Evolutionary conservation across 2,888 invertebrate species (phyloP).

Genomic region (Xestia sexstrigata): DNA sequence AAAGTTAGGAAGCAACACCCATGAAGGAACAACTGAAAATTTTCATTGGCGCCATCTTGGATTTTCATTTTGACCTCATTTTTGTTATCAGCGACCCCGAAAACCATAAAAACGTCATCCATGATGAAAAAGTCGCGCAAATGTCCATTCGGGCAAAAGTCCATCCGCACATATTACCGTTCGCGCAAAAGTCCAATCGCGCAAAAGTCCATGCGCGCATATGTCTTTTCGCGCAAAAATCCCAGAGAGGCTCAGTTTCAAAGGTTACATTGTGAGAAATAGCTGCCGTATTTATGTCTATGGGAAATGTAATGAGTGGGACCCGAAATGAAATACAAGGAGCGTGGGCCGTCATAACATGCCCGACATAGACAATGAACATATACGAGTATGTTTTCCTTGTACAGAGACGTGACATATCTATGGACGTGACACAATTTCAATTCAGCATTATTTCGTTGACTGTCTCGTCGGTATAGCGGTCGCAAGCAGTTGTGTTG

Average conservation of each 20-base stretch:
- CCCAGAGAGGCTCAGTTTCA: slow-evolving; percentile 2
- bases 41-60: no score
- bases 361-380: slow-evolving; percentile 39
- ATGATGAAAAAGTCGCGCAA: no score
- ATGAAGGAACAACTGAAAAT: no score
- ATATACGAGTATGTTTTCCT: slow-evolving; percentile 25
- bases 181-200: no score
- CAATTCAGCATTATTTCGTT: slow-evolving; percentile 8
- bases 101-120: no score
- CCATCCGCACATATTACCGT: no score
- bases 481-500: background rate
- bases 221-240: no score
- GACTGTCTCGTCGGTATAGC: background rate
- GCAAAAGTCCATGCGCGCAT: no score
- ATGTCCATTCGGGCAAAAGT: no score
- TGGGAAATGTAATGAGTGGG: slow-evolving; percentile 16
- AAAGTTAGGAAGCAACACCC: no score
- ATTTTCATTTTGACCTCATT: no score
- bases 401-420: slow-evolving; percentile 24
- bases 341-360: slow-evolving; percentile 52
- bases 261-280: slow-evolving; percentile 24
- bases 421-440: slow-evolving; percentile 37
- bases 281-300: slow-evolving; percentile 27
- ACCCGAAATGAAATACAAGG: slow-evolving; percentile 42
- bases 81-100: no score